These are phyloP conservation scores for Listronotus oregonensis DNA, from an alignment of 1,140 invertebrate genomes.

Conservation along the genomic window DNA sequence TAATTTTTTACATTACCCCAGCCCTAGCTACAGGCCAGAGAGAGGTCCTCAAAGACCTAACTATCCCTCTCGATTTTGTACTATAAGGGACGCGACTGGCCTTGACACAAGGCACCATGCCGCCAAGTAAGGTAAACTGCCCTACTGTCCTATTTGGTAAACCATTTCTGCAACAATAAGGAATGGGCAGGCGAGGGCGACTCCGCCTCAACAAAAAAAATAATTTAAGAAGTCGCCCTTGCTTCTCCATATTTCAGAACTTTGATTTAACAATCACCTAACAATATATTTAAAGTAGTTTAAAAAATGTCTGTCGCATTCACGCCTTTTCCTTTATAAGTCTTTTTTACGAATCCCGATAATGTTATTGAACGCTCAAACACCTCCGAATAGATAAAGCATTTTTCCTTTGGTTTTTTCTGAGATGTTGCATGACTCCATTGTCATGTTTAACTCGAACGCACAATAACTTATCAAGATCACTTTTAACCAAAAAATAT, in stretches of 20 bases:
- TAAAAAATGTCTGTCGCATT: constrained; percentile 51
- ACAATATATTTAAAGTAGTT: constrained; percentile 54
- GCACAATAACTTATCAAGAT: constrained; percentile 26
- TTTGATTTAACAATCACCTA: constrained; percentile 57
- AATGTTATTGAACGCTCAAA: constrained; percentile 18
- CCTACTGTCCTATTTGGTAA: constrained; percentile 46
- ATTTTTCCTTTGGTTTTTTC: constrained; percentile 4
- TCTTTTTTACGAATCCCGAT: constrained; percentile 11
- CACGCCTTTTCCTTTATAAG: constrained; percentile 38
- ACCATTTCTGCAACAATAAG: constrained; percentile 40
- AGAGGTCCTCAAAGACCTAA: constrained; percentile 34
- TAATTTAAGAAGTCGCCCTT: constrained; percentile 38
- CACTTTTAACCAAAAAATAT: constrained; percentile 14
- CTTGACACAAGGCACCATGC: constrained; percentile 51
- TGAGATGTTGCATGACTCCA: constrained; percentile 8
- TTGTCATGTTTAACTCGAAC: constrained; percentile 12
- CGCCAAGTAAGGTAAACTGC: constrained; percentile 41
- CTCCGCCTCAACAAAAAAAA: constrained; percentile 44
- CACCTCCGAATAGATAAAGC: constrained; percentile 6
- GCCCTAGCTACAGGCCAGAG: constrained; percentile 26
- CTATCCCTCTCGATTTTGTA: constrained; percentile 55
- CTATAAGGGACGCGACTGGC: constrained; percentile 50
- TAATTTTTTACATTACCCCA: constrained; percentile 50
- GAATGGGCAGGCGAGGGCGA: constrained; percentile 10
- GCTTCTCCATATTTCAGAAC: constrained; percentile 36